Base-by-base conservation (phyloP, 2,888 invertebrate genomes). In the Heliconius cydno region DNA sequence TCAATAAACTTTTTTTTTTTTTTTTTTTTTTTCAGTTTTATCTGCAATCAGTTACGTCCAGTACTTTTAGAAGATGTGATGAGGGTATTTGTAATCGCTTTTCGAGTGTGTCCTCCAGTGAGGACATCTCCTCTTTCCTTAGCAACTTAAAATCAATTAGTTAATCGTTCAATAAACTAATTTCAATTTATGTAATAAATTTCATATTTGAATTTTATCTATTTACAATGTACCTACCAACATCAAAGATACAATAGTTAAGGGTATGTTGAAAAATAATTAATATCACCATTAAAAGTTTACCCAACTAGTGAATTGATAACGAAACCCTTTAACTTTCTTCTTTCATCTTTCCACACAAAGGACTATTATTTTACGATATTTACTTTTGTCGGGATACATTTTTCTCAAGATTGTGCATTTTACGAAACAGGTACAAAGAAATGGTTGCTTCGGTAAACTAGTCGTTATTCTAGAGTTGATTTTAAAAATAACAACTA, bases 271-370 rank as follows among this genome's bases (percentile, higher is more conserved):
- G 4, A 34, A 22, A 38, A 60, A 60, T 41, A 25, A 60, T 73
- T 78, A 78, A 77, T 38, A 60, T 68, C 65, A 46, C 22, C 63
- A 70, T 77, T 77, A 77, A 63, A 77, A 77, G 46, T 76, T 68
- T 57, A 41, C 63, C 38, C 15, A n/a, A 57, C 67, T 66, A 57
- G n/a, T 28, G 41, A 70, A 25, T 70, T 66, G 30, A 73, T 57
- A 78, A 73, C 25, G 67, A 73, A 73, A 67, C 78, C 46, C 71
- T 70, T 68, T 63, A 77, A 65, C 41, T 73, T 73, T 67, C 57
- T 73, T 67, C 66, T 73, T 67, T 73, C n/a, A 73, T 67, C 46
- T 73, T 78, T 66, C 57, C 12, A 78, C 34, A 78, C 78, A 72
- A 78, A 78, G 72, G 52, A 65, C 63, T 74, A 63, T 65, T 41